Evolutionary conservation across 2,888 invertebrate species (phyloP).

Genomic region (Eretmocerus hayati): DNA sequence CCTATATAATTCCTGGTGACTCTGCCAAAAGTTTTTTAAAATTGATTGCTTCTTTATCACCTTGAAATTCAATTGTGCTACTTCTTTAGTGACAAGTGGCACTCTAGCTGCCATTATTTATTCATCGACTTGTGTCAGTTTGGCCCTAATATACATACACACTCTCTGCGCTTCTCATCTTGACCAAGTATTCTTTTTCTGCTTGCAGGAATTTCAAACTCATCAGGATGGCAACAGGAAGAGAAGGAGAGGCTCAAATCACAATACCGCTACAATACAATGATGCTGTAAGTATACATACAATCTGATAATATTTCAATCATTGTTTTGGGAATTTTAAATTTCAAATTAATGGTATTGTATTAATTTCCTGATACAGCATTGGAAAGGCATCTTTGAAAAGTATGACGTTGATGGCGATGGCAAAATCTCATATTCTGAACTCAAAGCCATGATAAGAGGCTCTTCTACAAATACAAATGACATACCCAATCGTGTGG

Average conservation of each 20-base stretch:
- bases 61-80: too few species aligned
- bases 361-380: slow-evolving; percentile 33
- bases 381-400: slow-evolving; percentile 43
- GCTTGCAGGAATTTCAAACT: slow-evolving; percentile 40
- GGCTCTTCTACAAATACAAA: slow-evolving; percentile 56
- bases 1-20: too few species aligned
- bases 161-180: too few species aligned
- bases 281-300: slow-evolving; percentile 35
- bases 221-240: slow-evolving; percentile 39
- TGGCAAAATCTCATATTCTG: slow-evolving; percentile 61
- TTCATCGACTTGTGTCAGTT: too few species aligned
- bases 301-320: neutral
- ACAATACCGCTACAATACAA: slow-evolving; percentile 43
- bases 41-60: too few species aligned
- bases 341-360: neutral
- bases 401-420: slow-evolving; percentile 66
- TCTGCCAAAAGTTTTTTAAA: too few species aligned
- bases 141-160: too few species aligned
- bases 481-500: slow-evolving; percentile 63
- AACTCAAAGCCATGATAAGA: slow-evolving; percentile 57
- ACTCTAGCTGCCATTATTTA: too few species aligned
- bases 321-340: neutral
- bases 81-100: too few species aligned
- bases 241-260: slow-evolving; percentile 38
- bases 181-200: too few species aligned